Conservation (phyloP, 1,140 invertebrate species). For the Danaus melanippus region DNA sequence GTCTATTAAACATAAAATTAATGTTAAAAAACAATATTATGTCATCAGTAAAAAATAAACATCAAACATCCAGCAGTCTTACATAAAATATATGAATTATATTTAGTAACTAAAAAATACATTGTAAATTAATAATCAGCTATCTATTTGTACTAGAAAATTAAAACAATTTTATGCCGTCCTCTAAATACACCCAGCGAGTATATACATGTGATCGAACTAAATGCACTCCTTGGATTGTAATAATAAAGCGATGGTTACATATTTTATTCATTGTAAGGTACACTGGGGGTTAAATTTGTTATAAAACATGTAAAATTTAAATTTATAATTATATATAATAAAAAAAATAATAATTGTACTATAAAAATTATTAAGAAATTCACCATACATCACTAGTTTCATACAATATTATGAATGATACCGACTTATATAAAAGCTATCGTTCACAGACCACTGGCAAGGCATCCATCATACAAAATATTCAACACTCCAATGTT, state of each 20-base stretch:
- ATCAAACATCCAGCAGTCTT: too few species aligned
- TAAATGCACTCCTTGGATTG: conserved; percentile 6
- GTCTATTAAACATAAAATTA: too few species aligned
- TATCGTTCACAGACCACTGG: conserved; percentile 15
- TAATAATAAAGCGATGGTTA: neutral
- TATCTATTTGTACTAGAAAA: too few species aligned
- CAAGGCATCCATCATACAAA: conserved; percentile 10
- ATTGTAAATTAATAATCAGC: too few species aligned
- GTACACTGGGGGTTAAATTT: conserved; percentile 8
- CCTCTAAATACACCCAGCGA: too few species aligned
- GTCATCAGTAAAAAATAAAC: too few species aligned
- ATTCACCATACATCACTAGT: conserved; percentile 14
- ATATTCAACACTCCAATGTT: too few species aligned
- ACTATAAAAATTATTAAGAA: conserved; percentile 2
- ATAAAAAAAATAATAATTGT: neutral
- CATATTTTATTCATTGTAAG: conserved; percentile 5
- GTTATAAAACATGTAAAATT: neutral
- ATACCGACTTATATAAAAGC: conserved; percentile 1
- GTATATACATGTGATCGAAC: too few species aligned
- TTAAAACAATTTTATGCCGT: too few species aligned
- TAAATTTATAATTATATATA: neutral
- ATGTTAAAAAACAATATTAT: too few species aligned
- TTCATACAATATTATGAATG: conserved; percentile 10
- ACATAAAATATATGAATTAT: too few species aligned
- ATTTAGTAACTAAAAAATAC: too few species aligned